Percentiles rank a stretch among this genome's conserved stretches.
Conservation (phyloP, 2,888 invertebrate genomes). For the Rhimphoctona megacephalus region DNA sequence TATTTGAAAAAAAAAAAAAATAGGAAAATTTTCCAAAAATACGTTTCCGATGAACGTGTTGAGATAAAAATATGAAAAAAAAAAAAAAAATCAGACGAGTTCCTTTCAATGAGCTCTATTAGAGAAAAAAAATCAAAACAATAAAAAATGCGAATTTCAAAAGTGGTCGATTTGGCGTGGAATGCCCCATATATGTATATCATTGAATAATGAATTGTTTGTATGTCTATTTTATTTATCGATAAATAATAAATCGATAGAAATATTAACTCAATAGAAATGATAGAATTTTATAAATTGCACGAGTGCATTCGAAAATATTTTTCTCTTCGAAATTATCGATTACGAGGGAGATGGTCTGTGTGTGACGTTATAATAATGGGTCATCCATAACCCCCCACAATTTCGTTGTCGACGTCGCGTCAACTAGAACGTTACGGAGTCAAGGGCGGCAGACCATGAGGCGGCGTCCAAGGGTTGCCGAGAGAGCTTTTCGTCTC, state of each 20-base stretch:
- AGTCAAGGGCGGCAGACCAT: conserved; percentile 83
- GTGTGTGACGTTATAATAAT: neutral
- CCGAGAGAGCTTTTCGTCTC: conserved; percentile 53
- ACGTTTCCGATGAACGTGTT: too few relatives aligned
- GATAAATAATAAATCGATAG: neutral
- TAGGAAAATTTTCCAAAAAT: too few relatives aligned
- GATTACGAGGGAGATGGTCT: conserved; percentile 11
- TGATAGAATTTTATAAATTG: neutral
- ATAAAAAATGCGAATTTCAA: too few relatives aligned
- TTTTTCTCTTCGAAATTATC: conserved; percentile 4
- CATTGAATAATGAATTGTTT: too few relatives aligned
- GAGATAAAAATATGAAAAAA: too few relatives aligned
- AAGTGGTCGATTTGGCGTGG: too few relatives aligned
- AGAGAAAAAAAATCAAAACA: too few relatives aligned
- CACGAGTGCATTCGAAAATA: neutral
- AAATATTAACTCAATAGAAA: neutral
- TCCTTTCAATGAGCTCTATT: too few relatives aligned
- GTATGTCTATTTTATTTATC: neutral
- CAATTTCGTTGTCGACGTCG: conserved; percentile 35
- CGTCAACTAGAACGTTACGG: conserved; percentile 56
- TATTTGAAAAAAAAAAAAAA: too few relatives aligned
- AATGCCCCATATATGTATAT: too few relatives aligned
- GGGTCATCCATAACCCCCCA: conserved; percentile 2
- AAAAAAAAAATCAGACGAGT: too few relatives aligned
- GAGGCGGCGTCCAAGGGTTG: conserved; percentile 81